A percentile compares a stretch with the other conserved stretches of the same genome.
Evolutionary conservation across 2,797 vertebrate species (phyloP).

Genomic region (Phataginus tetradactyla): DNA sequence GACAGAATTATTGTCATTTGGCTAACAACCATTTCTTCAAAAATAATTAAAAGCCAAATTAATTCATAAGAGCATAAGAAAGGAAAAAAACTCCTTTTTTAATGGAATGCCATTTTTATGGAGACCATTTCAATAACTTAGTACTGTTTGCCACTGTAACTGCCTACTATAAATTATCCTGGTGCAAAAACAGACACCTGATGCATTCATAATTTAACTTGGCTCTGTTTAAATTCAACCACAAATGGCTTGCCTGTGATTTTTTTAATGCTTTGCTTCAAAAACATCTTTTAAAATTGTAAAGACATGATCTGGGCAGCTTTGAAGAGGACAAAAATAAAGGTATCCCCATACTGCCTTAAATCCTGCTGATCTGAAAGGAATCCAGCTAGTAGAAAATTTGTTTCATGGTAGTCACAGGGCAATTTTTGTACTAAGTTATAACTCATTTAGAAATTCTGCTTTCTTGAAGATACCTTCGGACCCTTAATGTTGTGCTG

Average conservation of each 20-base stretch:
- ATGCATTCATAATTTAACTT: slow-evolving; percentile 15
- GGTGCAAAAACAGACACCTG: slow-evolving; percentile 10
- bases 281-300: background rate
- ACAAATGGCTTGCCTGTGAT: background rate
- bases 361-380: background rate
- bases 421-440: slow-evolving; percentile 63
- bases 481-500: slow-evolving; percentile 62
- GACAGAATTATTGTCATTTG: slow-evolving; percentile 58
- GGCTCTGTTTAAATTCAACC: background rate
- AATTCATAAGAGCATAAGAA: slow-evolving; percentile 6
- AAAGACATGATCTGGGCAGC: background rate
- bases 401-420: background rate
- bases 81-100: slow-evolving; percentile 41
- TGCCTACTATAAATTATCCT: slow-evolving; percentile 30
- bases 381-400: background rate
- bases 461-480: slow-evolving; percentile 48
- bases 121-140: slow-evolving; percentile 53
- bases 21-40: slow-evolving; percentile 26
- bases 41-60: background rate
- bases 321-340: background rate
- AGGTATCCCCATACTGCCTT: background rate
- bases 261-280: slow-evolving; percentile 34
- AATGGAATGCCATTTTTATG: slow-evolving; percentile 60
- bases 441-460: slow-evolving; percentile 73
- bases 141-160: slow-evolving; percentile 2